A percentile compares a stretch with the other conserved stretches of the same genome.
Conservation (phyloP, 2,888 invertebrate species). For the Eurytoma californica region DNA sequence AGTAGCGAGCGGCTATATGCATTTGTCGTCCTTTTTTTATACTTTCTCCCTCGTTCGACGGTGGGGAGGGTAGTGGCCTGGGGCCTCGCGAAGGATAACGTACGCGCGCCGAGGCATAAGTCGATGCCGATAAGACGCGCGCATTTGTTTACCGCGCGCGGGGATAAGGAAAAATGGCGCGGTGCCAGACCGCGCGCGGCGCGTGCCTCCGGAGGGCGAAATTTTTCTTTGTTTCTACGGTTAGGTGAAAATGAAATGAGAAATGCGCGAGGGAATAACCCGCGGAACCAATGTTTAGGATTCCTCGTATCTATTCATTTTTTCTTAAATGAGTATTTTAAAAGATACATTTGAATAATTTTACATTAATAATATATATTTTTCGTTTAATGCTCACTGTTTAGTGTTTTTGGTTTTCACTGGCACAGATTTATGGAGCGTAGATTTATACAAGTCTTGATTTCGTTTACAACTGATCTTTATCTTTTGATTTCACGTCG, state of each 20-base stretch:
- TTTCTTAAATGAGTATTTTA: too few species aligned
- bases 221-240: neutral
- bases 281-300: neutral
- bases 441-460: slow-evolving; percentile 11
- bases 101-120: neutral
- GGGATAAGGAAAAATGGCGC: too few species aligned
- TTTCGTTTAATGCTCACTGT: neutral
- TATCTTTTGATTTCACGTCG: slow-evolving; percentile 32
- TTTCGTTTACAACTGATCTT: slow-evolving; percentile 17
- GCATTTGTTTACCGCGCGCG: slow-evolving; percentile 17
- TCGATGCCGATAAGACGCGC: slow-evolving; percentile 27
- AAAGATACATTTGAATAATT: too few species aligned
- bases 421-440: neutral
- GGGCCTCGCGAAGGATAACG: neutral
- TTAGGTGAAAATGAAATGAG: too few species aligned
- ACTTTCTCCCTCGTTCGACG: slow-evolving; percentile 33
- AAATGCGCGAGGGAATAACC: neutral
- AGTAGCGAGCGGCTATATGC: neutral
- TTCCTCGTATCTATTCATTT: neutral
- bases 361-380: too few species aligned
- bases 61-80: slow-evolving; percentile 18
- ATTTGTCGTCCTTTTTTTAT: slow-evolving; percentile 15
- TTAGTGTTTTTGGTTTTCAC: neutral
- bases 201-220: neutral
- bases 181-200: too few species aligned